Evolutionary conservation across 1,140 invertebrate species (phyloP), one percentile per base, ranked within the genome.

Genomic region (Trachelipus rathkii): DNA sequence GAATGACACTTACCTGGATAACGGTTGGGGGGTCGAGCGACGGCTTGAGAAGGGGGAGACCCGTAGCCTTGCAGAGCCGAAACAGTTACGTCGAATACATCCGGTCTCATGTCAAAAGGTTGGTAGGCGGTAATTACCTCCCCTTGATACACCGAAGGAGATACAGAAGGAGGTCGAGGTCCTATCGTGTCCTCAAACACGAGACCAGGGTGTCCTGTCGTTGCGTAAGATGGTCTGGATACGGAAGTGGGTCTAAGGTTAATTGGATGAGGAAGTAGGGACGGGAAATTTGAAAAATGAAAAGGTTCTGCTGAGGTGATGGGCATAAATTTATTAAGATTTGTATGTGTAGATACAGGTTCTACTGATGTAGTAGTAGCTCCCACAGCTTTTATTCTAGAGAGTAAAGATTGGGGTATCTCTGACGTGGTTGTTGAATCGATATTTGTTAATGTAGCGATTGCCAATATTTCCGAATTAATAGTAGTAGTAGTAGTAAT

Each of bases 11-110:
- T n/a, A 75, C 73, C 73, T 75, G 19, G 13, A 67, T 43, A 75
- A 10, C 68, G 24, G 24, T 66, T 19, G 10, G 73, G 73, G 23
- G 24, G 73, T 53, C 13, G 73, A 0, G n/a, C n/a, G n/a, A n/a
- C n/a, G n/a, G 73, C 43, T 15, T 13, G 7, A 45, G 66, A 68
- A 3, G 73, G 44, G 21, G 73, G 53, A 11, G 53, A 68, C 15
- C 66, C 73, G 24, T 68, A 75, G 15, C 73, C 73, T 68, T 75
- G 73, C 50, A 46, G 66, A 9, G 73, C 73, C 23, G 73, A 75
- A n/a, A 75, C 73, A n/a, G 73, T 75, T 19, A 75, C 73, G 11
- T 75, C 73, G 23, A 75, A 75, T 21, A 75, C 73, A 4, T 66
- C 21, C 21, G 53, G 53, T 4, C 24, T 46, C 6, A 75, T 46